phyloP scores from a whole-genome alignment of 2,888 invertebrate genomes.

The Coelinius sp. region DNA sequence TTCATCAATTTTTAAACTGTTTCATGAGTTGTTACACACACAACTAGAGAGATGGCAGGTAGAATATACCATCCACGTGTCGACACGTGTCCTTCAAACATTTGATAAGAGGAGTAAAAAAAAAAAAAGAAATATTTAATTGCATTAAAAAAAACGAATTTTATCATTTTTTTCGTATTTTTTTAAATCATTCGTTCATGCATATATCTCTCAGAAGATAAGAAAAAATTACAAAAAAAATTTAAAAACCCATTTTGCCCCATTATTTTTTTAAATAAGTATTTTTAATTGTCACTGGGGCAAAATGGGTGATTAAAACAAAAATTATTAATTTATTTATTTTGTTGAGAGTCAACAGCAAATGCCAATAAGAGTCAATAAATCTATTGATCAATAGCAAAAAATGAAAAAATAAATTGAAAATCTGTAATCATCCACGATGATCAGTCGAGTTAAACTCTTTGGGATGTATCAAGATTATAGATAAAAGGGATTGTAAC shows the following conservation, averaged over 20 bases:
- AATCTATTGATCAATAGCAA: constrained; percentile 48
- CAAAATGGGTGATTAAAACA: too few species aligned
- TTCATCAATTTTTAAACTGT: neutral
- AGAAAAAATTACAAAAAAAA: too few species aligned
- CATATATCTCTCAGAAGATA: too few species aligned
- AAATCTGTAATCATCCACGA: constrained; percentile 26
- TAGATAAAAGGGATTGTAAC: constrained; percentile 49
- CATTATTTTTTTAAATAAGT: too few species aligned
- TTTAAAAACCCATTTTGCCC: too few species aligned
- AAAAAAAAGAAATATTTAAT: neutral
- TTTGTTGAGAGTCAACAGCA: too few species aligned
- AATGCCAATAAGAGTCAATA: too few species aligned
- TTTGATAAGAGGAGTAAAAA: constrained; percentile 45
- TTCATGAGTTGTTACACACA: constrained; percentile 3
- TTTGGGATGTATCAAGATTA: constrained; percentile 24
- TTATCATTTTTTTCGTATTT: too few species aligned
- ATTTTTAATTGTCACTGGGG: too few species aligned
- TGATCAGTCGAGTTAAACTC: constrained; percentile 41
- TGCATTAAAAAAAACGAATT: too few species aligned
- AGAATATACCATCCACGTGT: neutral
- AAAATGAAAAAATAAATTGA: neutral
- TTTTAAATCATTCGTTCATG: too few species aligned
- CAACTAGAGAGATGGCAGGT: neutral
- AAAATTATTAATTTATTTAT: too few species aligned
- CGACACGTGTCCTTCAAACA: constrained; percentile 57